phyloP scores from a whole-genome alignment of 2,797 vertebrate genomes.

The Clarias pachynema region DNA sequence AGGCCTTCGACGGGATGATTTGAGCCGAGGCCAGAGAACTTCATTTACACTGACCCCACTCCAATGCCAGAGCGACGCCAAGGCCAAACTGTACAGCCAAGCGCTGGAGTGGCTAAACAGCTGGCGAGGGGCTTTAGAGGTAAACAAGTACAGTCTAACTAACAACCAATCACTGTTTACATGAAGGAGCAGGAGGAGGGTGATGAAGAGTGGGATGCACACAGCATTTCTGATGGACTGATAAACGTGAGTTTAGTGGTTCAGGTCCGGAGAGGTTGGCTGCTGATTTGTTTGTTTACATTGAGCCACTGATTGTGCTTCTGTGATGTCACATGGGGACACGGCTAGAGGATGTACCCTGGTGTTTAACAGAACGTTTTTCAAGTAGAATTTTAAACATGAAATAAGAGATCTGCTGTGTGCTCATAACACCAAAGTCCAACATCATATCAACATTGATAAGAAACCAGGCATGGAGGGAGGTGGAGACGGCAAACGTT shows the following conservation, averaged over 20 bases:
- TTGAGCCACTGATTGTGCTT: too few relatives aligned
- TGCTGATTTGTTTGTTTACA: neutral
- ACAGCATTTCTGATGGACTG: neutral
- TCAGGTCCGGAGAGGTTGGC: neutral
- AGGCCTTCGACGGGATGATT: conserved; percentile 42
- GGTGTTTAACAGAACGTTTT: neutral
- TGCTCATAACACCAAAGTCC: neutral
- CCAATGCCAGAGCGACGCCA: conserved; percentile 43
- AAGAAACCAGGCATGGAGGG: neutral
- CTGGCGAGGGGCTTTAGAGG: conserved; percentile 42
- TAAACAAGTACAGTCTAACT: conserved; percentile 34
- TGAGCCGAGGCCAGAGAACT: conserved; percentile 51
- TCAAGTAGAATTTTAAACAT: neutral
- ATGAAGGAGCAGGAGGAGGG: neutral
- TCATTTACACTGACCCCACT: conserved; percentile 48
- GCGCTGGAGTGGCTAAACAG: conserved; percentile 43
- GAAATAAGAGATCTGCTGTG: neutral
- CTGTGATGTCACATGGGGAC: neutral
- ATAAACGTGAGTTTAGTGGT: neutral
- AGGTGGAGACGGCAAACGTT: neutral
- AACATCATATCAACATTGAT: neutral
- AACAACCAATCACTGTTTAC: conserved; percentile 20
- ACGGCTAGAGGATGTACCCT: neutral
- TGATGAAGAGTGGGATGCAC: neutral
- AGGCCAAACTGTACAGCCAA: conserved; percentile 45